Evolutionary conservation across 2,797 vertebrate genomes (phyloP).

Genomic region (Leucoraja ocellata): DNA sequence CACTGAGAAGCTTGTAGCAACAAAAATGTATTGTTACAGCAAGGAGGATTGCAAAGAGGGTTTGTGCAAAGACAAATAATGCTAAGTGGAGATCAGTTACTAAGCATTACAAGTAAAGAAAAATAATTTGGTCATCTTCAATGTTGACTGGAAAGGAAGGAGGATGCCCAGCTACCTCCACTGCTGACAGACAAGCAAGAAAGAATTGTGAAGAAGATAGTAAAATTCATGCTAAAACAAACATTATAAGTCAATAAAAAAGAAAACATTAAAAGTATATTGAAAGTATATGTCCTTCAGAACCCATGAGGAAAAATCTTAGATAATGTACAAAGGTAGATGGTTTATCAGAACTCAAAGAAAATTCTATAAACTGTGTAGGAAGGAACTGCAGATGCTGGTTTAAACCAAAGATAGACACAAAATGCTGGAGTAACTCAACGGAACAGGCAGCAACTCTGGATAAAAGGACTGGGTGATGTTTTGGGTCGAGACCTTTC

Average conservation of each 20-base stretch:
- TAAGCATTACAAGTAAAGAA: background rate
- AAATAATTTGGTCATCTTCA: background rate
- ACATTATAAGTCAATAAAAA: background rate
- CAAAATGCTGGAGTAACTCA: too few relatives aligned
- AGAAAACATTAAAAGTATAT: background rate
- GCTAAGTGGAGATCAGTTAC: background rate
- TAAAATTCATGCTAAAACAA: background rate
- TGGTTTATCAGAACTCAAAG: background rate
- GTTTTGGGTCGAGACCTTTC: too few relatives aligned
- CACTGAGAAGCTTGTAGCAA: too few relatives aligned
- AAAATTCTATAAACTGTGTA: background rate
- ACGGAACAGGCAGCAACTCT: too few relatives aligned
- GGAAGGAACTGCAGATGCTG: too few relatives aligned
- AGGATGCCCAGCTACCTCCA: background rate
- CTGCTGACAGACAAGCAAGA: background rate
- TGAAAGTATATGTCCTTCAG: background rate
- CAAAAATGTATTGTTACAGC: too few relatives aligned
- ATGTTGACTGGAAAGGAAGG: too few relatives aligned
- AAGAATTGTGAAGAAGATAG: background rate
- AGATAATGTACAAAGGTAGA: background rate
- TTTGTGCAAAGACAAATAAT: too few relatives aligned
- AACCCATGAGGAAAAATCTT: background rate
- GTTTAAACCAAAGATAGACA: too few relatives aligned
- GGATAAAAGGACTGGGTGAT: too few relatives aligned
- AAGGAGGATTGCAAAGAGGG: too few relatives aligned